Evolutionary conservation across 1,140 invertebrate genomes (phyloP).

Genomic region (Meloidogyne exigua): DNA sequence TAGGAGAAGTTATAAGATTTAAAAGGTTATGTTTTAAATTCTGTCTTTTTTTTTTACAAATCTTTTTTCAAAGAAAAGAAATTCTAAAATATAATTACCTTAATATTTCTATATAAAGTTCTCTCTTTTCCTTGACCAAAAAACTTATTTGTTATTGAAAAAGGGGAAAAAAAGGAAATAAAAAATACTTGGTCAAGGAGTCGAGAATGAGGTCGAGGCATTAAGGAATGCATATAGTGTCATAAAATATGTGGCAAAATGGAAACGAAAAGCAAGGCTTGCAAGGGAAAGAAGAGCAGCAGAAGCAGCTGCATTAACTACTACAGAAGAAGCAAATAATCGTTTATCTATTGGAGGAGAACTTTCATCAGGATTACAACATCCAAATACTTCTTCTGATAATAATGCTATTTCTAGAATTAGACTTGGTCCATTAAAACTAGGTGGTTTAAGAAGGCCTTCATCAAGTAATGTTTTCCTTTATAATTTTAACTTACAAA

Average conservation of each 20-base stretch:
- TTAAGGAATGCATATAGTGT: conserved; percentile 33
- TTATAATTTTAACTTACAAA: too few species aligned
- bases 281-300: conserved; percentile 16
- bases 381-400: neutral
- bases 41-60: too few species aligned
- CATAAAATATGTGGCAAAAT: conserved; percentile 28
- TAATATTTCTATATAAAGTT: too few species aligned
- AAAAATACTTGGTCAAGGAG: conserved; percentile 9
- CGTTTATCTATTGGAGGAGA: conserved; percentile 13
- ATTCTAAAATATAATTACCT: too few species aligned
- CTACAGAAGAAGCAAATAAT: conserved; percentile 11
- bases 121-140: conserved; percentile 6
- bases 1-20: too few species aligned
- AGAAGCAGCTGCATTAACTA: conserved; percentile 14
- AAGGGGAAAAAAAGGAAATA: neutral
- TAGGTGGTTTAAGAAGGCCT: neutral
- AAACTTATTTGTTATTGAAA: neutral
- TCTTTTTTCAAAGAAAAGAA: too few species aligned
- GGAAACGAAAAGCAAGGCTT: conserved; percentile 23
- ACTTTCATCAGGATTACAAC: neutral
- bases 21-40: too few species aligned
- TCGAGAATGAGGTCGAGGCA: conserved; percentile 26
- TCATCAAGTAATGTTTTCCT: neutral
- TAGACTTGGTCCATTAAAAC: conserved; percentile 15
- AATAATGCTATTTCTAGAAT: neutral